phyloP scores from a whole-genome alignment of 2,888 invertebrate genomes.

The Apamea crenata region DNA sequence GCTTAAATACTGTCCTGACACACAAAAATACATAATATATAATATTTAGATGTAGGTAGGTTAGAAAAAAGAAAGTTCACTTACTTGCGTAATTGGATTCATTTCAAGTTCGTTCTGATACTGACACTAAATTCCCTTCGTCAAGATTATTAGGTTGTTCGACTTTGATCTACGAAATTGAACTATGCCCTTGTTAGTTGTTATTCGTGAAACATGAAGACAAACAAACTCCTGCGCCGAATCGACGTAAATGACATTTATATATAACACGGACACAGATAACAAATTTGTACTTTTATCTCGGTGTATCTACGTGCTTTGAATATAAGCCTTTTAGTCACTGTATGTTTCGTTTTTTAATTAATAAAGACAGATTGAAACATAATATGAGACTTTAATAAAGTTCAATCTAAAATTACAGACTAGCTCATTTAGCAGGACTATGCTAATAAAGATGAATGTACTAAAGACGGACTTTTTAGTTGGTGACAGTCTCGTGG shows the following conservation, averaged over 20 bases:
- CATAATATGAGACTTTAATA: too few species aligned
- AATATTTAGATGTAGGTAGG: background rate
- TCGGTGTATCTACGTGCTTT: slow-evolving; percentile 8
- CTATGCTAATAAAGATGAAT: too few species aligned
- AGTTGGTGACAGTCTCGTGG: too few species aligned
- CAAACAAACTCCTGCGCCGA: slow-evolving; percentile 67
- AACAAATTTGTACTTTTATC: slow-evolving; percentile 25
- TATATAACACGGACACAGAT: slow-evolving; percentile 52
- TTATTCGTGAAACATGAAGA: slow-evolving; percentile 40
- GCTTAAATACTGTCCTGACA: too few species aligned
- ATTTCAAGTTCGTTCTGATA: slow-evolving; percentile 61
- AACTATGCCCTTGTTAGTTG: slow-evolving; percentile 57
- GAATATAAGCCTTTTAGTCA: slow-evolving; percentile 43
- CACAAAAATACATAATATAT: background rate
- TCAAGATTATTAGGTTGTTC: slow-evolving; percentile 21
- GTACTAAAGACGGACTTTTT: too few species aligned
- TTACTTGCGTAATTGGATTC: slow-evolving; percentile 82
- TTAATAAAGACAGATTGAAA: background rate
- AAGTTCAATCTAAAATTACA: too few species aligned
- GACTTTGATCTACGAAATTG: slow-evolving; percentile 60
- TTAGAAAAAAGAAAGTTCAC: slow-evolving; percentile 54
- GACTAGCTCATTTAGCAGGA: too few species aligned
- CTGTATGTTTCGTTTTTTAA: background rate
- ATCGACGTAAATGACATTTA: slow-evolving; percentile 48
- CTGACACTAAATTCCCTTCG: slow-evolving; percentile 14